A percentile compares a stretch with the other conserved stretches of the same genome.
Evolutionary conservation across 37 sponge, comb jelly and placozoan genomes (phyloP).

Genomic region (Agelas oroides): DNA sequence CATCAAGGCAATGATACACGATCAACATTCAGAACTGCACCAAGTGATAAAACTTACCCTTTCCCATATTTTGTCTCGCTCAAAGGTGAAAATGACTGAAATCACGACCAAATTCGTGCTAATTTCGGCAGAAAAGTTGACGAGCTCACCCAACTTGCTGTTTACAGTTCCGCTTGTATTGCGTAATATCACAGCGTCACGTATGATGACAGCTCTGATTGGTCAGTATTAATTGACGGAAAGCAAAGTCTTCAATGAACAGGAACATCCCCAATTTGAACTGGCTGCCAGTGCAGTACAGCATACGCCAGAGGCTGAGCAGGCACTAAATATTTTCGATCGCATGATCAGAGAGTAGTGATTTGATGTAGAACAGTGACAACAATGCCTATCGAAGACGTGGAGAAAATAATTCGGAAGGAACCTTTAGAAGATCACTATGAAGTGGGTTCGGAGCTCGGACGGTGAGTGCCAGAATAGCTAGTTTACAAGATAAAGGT

Average conservation of each 20-base stretch:
- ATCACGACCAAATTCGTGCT: background rate
- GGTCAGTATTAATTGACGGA: background rate
- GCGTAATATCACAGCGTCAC: too few relatives aligned
- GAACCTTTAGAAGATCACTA: slow-evolving; percentile 78
- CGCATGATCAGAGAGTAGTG: too few relatives aligned
- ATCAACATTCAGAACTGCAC: too few relatives aligned
- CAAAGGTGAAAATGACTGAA: background rate
- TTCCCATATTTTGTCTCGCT: background rate
- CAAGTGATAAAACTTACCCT: slow-evolving; percentile 1
- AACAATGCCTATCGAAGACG: slow-evolving; percentile 50
- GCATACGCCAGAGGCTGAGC: too few relatives aligned
- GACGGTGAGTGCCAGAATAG: slow-evolving; percentile 56
- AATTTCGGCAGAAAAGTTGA: background rate
- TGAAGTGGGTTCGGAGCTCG: slow-evolving; percentile 76
- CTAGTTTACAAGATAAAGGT: background rate
- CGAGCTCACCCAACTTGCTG: too few relatives aligned
- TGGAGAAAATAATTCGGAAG: slow-evolving; percentile 73
- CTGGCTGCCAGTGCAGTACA: too few relatives aligned
- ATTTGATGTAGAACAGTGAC: background rate
- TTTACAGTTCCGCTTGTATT: too few relatives aligned
- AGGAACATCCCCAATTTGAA: too few relatives aligned
- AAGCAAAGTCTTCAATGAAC: too few relatives aligned
- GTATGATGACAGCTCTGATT: too few relatives aligned
- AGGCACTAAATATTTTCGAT: too few relatives aligned
- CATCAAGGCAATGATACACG: background rate